Evolutionary conservation across 2,113 vertebrate genomes (phyloP).

Genomic region (Pardalotus punctatus): DNA sequence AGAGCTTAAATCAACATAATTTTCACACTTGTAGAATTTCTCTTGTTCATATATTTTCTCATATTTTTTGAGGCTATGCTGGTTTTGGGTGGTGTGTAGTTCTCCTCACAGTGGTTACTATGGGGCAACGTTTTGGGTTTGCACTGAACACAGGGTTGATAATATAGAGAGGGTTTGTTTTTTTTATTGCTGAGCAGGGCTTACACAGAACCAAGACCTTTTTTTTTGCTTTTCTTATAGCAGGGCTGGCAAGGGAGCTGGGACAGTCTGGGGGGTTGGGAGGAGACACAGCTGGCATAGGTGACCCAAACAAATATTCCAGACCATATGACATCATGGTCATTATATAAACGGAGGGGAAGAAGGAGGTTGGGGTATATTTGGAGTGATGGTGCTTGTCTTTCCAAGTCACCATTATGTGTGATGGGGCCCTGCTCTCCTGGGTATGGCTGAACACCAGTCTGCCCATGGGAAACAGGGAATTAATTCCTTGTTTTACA

Average conservation of each 20-base stretch:
- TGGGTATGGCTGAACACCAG: neutral
- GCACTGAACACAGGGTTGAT: neutral
- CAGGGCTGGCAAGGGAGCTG: neutral
- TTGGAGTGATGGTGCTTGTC: neutral
- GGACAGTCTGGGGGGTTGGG: no score
- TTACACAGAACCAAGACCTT: neutral
- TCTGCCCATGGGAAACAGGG: neutral
- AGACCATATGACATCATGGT: neutral
- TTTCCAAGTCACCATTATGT: accelerated
- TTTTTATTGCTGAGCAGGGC: neutral
- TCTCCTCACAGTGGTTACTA: neutral
- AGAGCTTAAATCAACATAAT: neutral
- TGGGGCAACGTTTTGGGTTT: neutral
- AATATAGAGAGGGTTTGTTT: neutral
- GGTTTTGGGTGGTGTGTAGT: neutral
- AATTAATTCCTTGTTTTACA: neutral
- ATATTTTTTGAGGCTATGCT: neutral
- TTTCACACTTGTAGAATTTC: neutral
- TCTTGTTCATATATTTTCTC: neutral
- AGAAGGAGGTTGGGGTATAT: neutral
- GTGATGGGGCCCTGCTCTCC: neutral
- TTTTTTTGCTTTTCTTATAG: neutral
- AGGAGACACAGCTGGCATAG: neutral
- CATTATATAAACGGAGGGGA: neutral
- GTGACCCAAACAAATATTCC: neutral